Evolutionary conservation across 2,888 invertebrate genomes (phyloP).

Genomic region (Melolontha melolontha): DNA sequence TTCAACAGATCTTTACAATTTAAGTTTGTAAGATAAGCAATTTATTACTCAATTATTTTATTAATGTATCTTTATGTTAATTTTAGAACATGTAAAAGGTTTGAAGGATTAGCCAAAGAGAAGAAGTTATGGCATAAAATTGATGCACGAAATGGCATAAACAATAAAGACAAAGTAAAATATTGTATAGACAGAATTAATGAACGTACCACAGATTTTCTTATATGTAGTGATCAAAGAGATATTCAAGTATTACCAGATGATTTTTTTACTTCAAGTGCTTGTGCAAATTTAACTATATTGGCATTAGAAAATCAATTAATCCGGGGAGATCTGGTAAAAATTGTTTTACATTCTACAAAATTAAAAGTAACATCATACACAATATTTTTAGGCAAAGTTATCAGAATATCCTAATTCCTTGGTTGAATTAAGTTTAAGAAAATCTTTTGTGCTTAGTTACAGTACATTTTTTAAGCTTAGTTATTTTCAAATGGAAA

Average conservation of each 20-base stretch:
- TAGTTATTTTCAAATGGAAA: constrained; percentile 41
- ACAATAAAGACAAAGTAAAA: constrained; percentile 54
- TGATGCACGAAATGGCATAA: constrained; percentile 56
- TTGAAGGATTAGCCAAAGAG: constrained; percentile 56
- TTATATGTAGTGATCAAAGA: constrained; percentile 43
- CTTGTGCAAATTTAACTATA: constrained; percentile 54
- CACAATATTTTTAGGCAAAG: constrained; percentile 67
- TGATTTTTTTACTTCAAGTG: constrained; percentile 23
- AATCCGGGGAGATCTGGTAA: constrained; percentile 56
- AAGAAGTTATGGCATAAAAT: constrained; percentile 57
- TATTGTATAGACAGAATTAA: constrained; percentile 56
- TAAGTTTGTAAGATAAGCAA: constrained; percentile 54
- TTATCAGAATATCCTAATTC: constrained; percentile 75
- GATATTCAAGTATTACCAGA: constrained; percentile 42
- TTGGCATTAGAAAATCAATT: constrained; percentile 60
- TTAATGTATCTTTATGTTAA: constrained; percentile 4
- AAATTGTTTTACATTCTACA: constrained; percentile 5
- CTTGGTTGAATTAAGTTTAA: constrained; percentile 72
- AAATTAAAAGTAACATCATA: constrained; percentile 19
- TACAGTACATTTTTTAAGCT: constrained; percentile 57
- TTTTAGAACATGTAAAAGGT: constrained; percentile 55
- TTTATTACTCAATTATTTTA: constrained; percentile 1
- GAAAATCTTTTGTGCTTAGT: constrained; percentile 62
- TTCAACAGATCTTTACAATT: constrained; percentile 56
- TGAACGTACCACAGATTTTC: constrained; percentile 51